Evolutionary conservation across 2,113 vertebrate species (phyloP).

Genomic region (Sphyrna mokarran): DNA sequence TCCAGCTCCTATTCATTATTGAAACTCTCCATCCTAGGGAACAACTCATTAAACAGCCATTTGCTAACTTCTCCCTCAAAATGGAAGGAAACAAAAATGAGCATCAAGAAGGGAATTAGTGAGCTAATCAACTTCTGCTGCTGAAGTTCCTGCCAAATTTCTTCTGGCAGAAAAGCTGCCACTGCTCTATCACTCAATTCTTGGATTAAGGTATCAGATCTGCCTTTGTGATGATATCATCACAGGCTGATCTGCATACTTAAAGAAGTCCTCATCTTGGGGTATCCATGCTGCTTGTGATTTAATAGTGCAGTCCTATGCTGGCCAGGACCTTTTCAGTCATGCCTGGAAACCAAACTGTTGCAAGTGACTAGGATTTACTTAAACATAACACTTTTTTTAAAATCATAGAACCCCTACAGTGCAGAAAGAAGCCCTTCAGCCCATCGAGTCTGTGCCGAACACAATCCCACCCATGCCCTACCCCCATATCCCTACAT

Average conservation of each 20-base stretch:
- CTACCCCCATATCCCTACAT: too few species aligned
- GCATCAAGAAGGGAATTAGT: background rate
- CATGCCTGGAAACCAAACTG: background rate
- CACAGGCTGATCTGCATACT: background rate
- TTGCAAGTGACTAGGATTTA: background rate
- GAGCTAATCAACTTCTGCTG: background rate
- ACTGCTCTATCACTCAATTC: background rate
- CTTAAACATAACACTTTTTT: too few species aligned
- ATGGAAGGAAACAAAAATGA: background rate
- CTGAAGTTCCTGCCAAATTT: background rate
- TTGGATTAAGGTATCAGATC: background rate
- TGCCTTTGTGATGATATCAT: background rate
- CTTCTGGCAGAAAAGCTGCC: background rate
- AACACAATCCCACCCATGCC: too few species aligned
- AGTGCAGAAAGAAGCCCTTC: too few species aligned
- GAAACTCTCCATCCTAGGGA: too few species aligned
- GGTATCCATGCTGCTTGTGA: background rate
- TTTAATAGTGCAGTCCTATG: background rate
- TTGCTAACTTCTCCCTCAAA: background rate
- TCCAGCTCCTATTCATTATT: too few species aligned
- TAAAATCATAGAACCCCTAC: too few species aligned
- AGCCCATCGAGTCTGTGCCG: too few species aligned
- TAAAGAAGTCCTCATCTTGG: background rate
- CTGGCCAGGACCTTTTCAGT: background rate
- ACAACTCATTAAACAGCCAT: background rate